Evolutionary conservation across 1,140 invertebrate species (phyloP).

Genomic region (Brachionus calyciflorus): DNA sequence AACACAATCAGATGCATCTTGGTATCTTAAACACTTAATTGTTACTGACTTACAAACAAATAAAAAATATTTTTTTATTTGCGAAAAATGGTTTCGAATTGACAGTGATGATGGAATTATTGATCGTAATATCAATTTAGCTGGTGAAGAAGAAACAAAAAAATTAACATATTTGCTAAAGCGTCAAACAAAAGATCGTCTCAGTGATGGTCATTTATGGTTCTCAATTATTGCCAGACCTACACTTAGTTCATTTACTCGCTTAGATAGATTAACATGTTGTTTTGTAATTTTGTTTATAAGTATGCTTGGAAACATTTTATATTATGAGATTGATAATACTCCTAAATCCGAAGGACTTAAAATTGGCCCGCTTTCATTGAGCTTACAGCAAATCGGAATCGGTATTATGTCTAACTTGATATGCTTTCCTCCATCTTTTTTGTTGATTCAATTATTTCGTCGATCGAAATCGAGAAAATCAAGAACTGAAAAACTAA

Average conservation of each 20-base stretch:
- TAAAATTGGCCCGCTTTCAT: background rate
- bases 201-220: constrained; percentile 44
- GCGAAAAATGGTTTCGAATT: constrained; percentile 59
- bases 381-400: constrained; percentile 31
- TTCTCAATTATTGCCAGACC: constrained; percentile 16
- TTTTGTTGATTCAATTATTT: constrained; percentile 10
- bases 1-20: constrained; percentile 61
- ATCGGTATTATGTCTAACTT: constrained; percentile 20
- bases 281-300: constrained; percentile 18
- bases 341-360: background rate
- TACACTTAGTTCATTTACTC: constrained; percentile 22
- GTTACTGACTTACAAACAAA: constrained; percentile 65
- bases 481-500: background rate
- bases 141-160: background rate
- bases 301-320: constrained; percentile 27
- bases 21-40: constrained; percentile 63
- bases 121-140: constrained; percentile 53
- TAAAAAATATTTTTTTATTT: constrained; percentile 61
- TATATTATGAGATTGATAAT: constrained; percentile 26
- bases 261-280: constrained; percentile 30
- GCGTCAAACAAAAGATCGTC: background rate
- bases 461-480: background rate
- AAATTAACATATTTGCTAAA: background rate
- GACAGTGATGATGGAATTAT: constrained; percentile 59
- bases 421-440: background rate